A percentile compares a stretch with the other conserved stretches of the same genome.
Conservation (phyloP, 2,888 invertebrate species). For the Dynastes hyllus region DNA sequence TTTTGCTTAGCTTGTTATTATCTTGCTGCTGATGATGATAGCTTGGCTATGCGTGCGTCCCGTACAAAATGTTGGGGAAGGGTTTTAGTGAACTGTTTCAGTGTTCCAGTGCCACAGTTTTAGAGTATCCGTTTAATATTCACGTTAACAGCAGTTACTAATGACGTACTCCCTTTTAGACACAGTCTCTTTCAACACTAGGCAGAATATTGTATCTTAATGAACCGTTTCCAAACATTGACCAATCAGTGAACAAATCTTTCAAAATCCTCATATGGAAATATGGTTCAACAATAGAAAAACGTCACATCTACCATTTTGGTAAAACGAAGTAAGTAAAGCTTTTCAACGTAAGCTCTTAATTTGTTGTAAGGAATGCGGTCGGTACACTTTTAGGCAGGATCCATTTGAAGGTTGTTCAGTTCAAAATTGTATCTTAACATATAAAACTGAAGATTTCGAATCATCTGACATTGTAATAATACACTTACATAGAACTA, state of each 20-base stretch:
- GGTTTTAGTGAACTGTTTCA: too few relatives aligned
- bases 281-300: slow-evolving; percentile 74
- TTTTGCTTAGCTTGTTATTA: too few relatives aligned
- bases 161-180: slow-evolving; percentile 60
- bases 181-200: slow-evolving; percentile 65
- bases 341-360: neutral
- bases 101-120: too few relatives aligned
- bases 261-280: slow-evolving; percentile 77
- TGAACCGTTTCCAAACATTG: slow-evolving; percentile 63
- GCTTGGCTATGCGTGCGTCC: too few relatives aligned
- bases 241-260: slow-evolving; percentile 60
- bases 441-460: slow-evolving; percentile 73
- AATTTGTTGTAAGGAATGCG: slow-evolving; percentile 29
- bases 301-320: slow-evolving; percentile 74
- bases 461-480: slow-evolving; percentile 78
- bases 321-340: slow-evolving; percentile 66
- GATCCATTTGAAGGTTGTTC: slow-evolving; percentile 76
- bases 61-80: too few relatives aligned
- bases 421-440: slow-evolving; percentile 77
- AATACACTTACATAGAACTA: slow-evolving; percentile 74
- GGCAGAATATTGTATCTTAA: slow-evolving; percentile 69
- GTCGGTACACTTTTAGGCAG: slow-evolving; percentile 64
- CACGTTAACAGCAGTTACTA: too few relatives aligned
- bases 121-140: too few relatives aligned
- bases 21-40: too few relatives aligned